A percentile compares a stretch with the other conserved stretches of the same genome.
These are phyloP conservation scores for Lasius platythorax DNA, from an alignment of 2,888 invertebrate species.

Conservation along the genomic window DNA sequence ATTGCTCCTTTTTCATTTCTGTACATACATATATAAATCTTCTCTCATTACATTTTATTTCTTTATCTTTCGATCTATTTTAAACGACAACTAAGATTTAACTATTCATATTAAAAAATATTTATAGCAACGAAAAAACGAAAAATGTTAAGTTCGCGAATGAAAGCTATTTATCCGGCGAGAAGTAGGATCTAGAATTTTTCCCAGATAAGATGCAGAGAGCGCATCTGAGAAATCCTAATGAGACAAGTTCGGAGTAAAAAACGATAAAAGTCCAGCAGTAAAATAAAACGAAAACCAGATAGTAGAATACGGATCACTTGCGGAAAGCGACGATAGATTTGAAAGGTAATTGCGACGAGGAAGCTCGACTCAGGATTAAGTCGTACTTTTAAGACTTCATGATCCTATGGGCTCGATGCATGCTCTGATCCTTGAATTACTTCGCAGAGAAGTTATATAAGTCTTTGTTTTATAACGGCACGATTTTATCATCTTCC, in stretches of 20 bases:
- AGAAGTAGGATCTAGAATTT: constrained; percentile 59
- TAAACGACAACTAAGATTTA: background rate
- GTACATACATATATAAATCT: background rate
- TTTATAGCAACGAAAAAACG: background rate
- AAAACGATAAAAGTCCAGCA: constrained; percentile 75
- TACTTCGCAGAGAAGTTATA: background rate
- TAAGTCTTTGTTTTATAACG: background rate
- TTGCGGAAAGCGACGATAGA: constrained; percentile 79
- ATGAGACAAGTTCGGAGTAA: constrained; percentile 47
- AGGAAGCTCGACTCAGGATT: background rate
- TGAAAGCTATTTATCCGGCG: background rate
- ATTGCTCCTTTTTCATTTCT: background rate
- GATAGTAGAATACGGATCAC: constrained; percentile 77
- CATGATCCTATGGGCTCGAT: background rate
- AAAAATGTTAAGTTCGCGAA: background rate
- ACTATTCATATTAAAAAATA: background rate
- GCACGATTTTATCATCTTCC: background rate
- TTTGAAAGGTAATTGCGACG: constrained; percentile 48
- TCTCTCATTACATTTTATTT: background rate
- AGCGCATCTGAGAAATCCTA: constrained; percentile 55
- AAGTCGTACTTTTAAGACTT: constrained; percentile 7
- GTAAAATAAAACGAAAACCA: constrained; percentile 71
- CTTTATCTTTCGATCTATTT: background rate
- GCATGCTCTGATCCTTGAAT: background rate
- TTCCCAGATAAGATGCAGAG: constrained; percentile 59